Evolutionary conservation across 2,888 invertebrate genomes (phyloP), one percentile per base, ranked within the genome.

Genomic region (Antheraea yamamai): DNA sequence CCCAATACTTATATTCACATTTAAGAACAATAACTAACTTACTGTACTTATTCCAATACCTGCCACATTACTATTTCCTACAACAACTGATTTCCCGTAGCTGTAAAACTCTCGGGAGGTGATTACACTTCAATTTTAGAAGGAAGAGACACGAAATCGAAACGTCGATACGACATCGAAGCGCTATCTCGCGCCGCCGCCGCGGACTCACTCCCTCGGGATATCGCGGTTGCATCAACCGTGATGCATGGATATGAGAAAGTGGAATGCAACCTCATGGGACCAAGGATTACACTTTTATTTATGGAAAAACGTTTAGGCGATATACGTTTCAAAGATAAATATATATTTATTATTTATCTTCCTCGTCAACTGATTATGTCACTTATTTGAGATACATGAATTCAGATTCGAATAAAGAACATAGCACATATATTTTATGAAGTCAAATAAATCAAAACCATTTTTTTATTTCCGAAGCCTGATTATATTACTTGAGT

Each of bases 231-330:
- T 92, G 92, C 91, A 91, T 89, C 86, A 80, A 78, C 80, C 84
- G 85, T 89, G 91, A 90, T 91, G 90, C 89, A 92, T 92, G 88
- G 89, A 87, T 88, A 88, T 87, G 87, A 88, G 89, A 87, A 90
- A 91, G 90, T 87, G 81, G 85, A 85, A 87, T 88, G 79, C 79
- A 35, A 78, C 79, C 91, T 84, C 89, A 71, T 61, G 90, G 87
- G 92, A 89, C 82, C 81, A 79, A 78, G 77, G 84, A 79, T 86
- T 92, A 91, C 92, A 92, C 91, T 91, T 88, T 86, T 87, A 86
- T 88, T 86, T 70, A 39, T 39, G 23, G 76, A 76, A 77, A 66
- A 30, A 26, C 64, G 16, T 66, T 66, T 66, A 61, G n/a, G 7
- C 61, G 61, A 61, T 61, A 61, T 2, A 23, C 61, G 23, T 61